These are phyloP conservation scores for Aurelia coerulea DNA, from an alignment of 30 jellyfish, hydroid and myxozoan genomes.

Conservation along the genomic window DNA sequence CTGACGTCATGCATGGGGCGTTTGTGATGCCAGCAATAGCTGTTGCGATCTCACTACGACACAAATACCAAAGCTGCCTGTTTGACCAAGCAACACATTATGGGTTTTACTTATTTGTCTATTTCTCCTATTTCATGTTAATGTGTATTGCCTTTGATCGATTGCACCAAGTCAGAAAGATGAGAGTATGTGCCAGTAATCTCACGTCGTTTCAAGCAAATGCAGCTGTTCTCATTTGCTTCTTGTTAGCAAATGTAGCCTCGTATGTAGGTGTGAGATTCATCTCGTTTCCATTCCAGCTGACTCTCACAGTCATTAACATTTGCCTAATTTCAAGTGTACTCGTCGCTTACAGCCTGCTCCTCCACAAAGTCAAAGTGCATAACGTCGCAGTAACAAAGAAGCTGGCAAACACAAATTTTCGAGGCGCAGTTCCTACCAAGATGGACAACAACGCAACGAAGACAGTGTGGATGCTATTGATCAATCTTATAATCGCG, in stretches of 20 bases:
- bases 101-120: constrained; percentile 16
- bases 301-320: not conserved
- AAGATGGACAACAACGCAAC: constrained; percentile 23
- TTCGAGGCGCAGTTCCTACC: constrained; percentile 3
- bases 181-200: constrained; percentile 8
- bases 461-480: constrained; percentile 22
- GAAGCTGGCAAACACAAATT: constrained; percentile 23
- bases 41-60: constrained; percentile 4
- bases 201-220: not conserved
- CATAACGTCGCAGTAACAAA: constrained; percentile 17
- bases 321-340: constrained; percentile 12
- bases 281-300: constrained; percentile 18
- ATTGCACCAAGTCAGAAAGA: constrained; percentile 45
- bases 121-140: constrained; percentile 59
- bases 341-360: constrained; percentile 1
- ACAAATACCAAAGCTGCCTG: constrained; percentile 35
- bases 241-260: not conserved
- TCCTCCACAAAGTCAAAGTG: constrained; percentile 22
- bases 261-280: constrained; percentile 2
- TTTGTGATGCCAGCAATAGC: constrained; percentile 24
- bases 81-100: constrained; percentile 33
- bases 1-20: constrained; percentile 36
- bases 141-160: constrained; percentile 44
- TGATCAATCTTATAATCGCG: constrained; percentile 1
- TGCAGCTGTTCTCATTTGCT: not conserved